Evolutionary conservation across 2,888 invertebrate species (phyloP).

Genomic region (Microctonus hyperodae): DNA sequence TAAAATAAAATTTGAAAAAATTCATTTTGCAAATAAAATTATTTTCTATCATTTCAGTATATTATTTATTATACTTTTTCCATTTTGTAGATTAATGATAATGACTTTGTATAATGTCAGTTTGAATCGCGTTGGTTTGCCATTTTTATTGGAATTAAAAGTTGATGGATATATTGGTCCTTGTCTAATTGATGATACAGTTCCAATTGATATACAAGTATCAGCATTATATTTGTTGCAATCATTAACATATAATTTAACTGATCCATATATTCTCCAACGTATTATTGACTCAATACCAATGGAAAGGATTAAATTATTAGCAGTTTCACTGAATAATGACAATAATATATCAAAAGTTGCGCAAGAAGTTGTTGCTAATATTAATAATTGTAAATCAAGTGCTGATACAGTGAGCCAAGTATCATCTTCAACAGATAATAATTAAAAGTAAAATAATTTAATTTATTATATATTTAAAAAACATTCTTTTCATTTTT

Average conservation of each 20-base stretch:
- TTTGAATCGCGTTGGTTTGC: conserved; percentile 57
- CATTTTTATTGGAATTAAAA: conserved; percentile 46
- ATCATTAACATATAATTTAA: conserved; percentile 49
- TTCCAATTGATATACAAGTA: conserved; percentile 43
- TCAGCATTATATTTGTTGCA: conserved; percentile 47
- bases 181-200: conserved; percentile 43
- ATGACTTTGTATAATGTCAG: conserved; percentile 61
- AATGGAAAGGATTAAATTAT: conserved; percentile 41
- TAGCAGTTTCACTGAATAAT: conserved; percentile 20
- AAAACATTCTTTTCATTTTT: too few species aligned
- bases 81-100: conserved; percentile 54
- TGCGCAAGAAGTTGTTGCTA: conserved; percentile 43
- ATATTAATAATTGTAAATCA: conserved; percentile 23
- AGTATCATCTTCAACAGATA: conserved; percentile 4
- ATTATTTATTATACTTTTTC: too few species aligned
- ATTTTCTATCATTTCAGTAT: not conserved
- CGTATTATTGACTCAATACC: conserved; percentile 39
- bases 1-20: not conserved
- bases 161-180: conserved; percentile 43
- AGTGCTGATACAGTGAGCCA: conserved; percentile 24
- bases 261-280: conserved; percentile 39
- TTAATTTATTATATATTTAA: not conserved
- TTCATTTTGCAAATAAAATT: conserved; percentile 9
- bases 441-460: not conserved
- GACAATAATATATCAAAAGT: conserved; percentile 27